Base-by-base conservation (phyloP, 2,888 invertebrate genomes). In the Gerosis bhagava region DNA sequence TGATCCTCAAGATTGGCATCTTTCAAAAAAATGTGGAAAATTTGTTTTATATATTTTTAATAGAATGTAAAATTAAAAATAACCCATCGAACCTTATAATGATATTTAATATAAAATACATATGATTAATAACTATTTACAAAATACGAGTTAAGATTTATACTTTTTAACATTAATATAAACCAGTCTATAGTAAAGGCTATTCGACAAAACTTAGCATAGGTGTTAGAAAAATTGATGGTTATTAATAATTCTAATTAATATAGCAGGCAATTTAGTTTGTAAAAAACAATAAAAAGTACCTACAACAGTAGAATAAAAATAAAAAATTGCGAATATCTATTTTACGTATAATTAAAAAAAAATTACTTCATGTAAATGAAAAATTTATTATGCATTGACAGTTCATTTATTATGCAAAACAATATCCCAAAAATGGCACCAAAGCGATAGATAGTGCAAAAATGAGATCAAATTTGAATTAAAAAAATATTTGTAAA, bases 101-200 rank as follows among this genome's bases (percentile, higher is more conserved):
- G 70, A 77, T 78, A 83, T 83, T 82, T 79, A 86, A 83, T 86
- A 86, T 84, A 87, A 86, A 87, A 87, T 87, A 88, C 87, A 88
- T 87, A 86, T 73, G 82, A 83, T 86, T 87, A 87, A 75, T 84
- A 83, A 80, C 83, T 88, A 88, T 88, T 82, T 87, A 88, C 88
- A 87, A 82, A 82, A 84, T 88, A 86, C 86, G 70, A 83, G 83
- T 87, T 84, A 86, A 80, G 82, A 72, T 81, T 83, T 83, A 81
- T 77, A 76, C 71, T 80, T 79, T 80, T 82, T 82, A 82, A 79
- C 74, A 77, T 81, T 84, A 83, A 80, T 82, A 81, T 82, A 83
- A 80, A 78, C 86, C 88, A 88, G 88, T 88, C 88, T 87, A 88
- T 88, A 83, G 78, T 83, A 87, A 86, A 88, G 88, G 88, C 88